Conservation (phyloP, 2,888 invertebrate species). For the Seira sanloemensis region DNA sequence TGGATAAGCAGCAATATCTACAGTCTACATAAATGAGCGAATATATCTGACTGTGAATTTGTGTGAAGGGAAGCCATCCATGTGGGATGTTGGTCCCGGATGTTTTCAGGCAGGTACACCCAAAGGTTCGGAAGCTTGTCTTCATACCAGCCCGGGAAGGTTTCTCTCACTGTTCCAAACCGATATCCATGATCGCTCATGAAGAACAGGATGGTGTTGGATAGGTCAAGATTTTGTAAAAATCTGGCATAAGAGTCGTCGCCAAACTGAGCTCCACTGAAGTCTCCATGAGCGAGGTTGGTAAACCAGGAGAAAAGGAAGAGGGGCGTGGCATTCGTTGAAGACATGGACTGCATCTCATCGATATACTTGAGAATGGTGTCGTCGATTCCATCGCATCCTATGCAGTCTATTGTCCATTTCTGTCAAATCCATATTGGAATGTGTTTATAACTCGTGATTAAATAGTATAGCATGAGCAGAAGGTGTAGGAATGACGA, state of each 20-base stretch:
- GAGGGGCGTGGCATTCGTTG: conserved; percentile 37
- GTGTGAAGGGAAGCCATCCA: conserved; percentile 52
- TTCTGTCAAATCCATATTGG: too few species aligned
- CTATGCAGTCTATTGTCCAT: conserved; percentile 70
- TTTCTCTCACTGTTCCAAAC: conserved; percentile 82
- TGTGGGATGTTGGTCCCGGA: conserved; percentile 39
- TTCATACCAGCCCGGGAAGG: conserved; percentile 81
- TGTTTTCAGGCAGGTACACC: conserved; percentile 61
- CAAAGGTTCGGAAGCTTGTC: conserved; percentile 71
- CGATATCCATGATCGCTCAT: conserved; percentile 83
- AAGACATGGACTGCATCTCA: conserved; percentile 45
- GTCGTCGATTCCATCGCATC: conserved; percentile 63
- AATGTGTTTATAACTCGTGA: too few species aligned
- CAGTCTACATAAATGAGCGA: too few species aligned
- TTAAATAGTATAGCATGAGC: too few species aligned
- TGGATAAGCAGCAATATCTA: background rate
- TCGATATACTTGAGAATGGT: conserved; percentile 60
- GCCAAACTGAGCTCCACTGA: conserved; percentile 57
- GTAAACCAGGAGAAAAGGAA: conserved; percentile 69
- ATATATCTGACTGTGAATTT: conserved; percentile 57
- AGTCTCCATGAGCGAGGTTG: conserved; percentile 63
- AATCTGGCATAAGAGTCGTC: conserved; percentile 58
- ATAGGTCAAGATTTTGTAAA: conserved; percentile 76
- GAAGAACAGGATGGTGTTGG: conserved; percentile 82
- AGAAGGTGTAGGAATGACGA: too few species aligned